phyloP scores from a whole-genome alignment of 1,140 invertebrate species.

The Drosophila ambigua region DNA sequence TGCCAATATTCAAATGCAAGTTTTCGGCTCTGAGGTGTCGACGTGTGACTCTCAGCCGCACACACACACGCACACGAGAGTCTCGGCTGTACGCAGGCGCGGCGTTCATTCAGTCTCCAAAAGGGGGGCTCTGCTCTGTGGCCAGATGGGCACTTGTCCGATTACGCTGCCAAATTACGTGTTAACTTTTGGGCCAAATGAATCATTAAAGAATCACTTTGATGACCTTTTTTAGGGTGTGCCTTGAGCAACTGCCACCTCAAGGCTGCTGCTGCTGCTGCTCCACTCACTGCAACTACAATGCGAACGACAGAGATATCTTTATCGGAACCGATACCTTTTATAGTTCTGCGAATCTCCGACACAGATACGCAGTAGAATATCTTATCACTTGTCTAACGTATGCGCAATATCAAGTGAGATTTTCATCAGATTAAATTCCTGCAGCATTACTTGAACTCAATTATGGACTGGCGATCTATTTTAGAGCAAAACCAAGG shows the following conservation, averaged over 20 bases:
- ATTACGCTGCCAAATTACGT: conserved; percentile 30
- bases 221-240: conserved; percentile 29
- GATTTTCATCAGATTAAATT: conserved; percentile 10
- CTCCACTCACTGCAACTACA: conserved; percentile 3
- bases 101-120: conserved; percentile 25
- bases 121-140: conserved; percentile 5
- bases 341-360: background rate
- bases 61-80: conserved; percentile 34
- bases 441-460: conserved; percentile 11
- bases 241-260: conserved; percentile 35
- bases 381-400: conserved; percentile 34
- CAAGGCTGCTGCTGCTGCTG: conserved; percentile 32
- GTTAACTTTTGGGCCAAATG: conserved; percentile 21
- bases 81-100: conserved; percentile 32
- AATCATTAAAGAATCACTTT: conserved; percentile 42
- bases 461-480: conserved; percentile 2
- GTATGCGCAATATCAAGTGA: conserved; percentile 28
- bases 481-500: conserved; percentile 10
- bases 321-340: conserved; percentile 21
- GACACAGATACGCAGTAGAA: background rate
- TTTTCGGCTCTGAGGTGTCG: conserved; percentile 30
- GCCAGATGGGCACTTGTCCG: conserved; percentile 17
- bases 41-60: conserved; percentile 11
- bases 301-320: conserved; percentile 14
- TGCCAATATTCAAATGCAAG: conserved; percentile 59